Percentiles rank a stretch among this genome's conserved stretches.
These are phyloP conservation scores for Sylvietta virens DNA, from an alignment of 2,113 vertebrate species.

Conservation along the genomic window DNA sequence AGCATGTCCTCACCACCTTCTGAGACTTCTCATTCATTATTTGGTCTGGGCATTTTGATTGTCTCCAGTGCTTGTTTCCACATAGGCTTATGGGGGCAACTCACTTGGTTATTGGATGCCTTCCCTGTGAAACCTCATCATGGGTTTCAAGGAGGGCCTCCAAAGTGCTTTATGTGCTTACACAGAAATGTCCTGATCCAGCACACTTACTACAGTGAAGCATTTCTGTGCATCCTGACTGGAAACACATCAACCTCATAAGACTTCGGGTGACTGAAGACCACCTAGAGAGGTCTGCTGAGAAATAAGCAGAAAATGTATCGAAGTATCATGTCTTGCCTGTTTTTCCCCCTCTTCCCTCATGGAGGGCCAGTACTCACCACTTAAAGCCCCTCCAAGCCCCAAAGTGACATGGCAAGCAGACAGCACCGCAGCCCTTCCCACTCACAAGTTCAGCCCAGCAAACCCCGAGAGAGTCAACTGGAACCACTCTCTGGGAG, in stretches of 20 bases:
- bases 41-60: not conserved
- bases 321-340: not conserved
- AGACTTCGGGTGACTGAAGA: not conserved
- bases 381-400: not conserved
- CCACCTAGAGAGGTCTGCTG: not conserved
- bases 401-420: not conserved
- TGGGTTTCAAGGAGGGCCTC: not conserved
- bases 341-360: not conserved
- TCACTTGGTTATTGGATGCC: not conserved
- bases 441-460: not conserved
- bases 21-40: not conserved
- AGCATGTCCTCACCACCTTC: not conserved
- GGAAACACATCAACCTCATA: not conserved
- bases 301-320: not conserved
- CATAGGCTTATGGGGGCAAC: not conserved
- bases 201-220: not conserved
- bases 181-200: not conserved
- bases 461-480: not conserved
- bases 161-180: not conserved
- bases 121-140: not conserved
- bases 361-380: not conserved
- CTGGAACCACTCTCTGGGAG: not conserved
- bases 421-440: accelerated
- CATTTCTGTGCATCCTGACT: not conserved
- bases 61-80: not conserved